phyloP scores from a whole-genome alignment of 2,797 vertebrate genomes.

The Hyperoplus immaculatus region DNA sequence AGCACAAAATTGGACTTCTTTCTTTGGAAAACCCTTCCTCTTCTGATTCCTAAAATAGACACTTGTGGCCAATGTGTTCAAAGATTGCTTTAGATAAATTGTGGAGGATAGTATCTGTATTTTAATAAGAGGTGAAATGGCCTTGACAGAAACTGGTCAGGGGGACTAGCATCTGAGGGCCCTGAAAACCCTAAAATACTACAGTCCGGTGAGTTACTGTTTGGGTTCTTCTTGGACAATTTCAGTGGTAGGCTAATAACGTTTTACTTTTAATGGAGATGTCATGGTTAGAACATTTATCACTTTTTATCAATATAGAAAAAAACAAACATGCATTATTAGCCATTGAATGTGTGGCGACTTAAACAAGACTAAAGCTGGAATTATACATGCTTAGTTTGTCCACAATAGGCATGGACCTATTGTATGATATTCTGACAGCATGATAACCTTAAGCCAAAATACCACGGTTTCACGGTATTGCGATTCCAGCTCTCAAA shows the following conservation, averaged over 20 bases:
- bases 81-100: background rate
- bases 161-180: background rate
- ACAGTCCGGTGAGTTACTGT: background rate
- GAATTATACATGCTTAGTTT: background rate
- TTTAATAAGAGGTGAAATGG: background rate
- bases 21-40: background rate
- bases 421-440: no score
- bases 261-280: background rate
- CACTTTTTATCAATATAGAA: no score
- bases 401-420: background rate
- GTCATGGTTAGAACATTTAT: background rate
- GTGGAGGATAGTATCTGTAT: constrained; percentile 9
- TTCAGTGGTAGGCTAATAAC: background rate
- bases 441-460: no score
- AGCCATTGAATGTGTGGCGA: background rate
- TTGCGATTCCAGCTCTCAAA: no score
- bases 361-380: background rate
- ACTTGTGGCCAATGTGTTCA: background rate
- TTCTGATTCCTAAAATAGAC: background rate
- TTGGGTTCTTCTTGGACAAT: background rate
- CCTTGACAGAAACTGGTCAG: background rate
- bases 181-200: constrained; percentile 1
- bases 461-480: no score
- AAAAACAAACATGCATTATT: background rate
- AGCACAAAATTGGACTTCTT: constrained; percentile 6